Base-by-base conservation (phyloP, 2,888 invertebrate genomes). In the Pilophorus perplexus region DNA sequence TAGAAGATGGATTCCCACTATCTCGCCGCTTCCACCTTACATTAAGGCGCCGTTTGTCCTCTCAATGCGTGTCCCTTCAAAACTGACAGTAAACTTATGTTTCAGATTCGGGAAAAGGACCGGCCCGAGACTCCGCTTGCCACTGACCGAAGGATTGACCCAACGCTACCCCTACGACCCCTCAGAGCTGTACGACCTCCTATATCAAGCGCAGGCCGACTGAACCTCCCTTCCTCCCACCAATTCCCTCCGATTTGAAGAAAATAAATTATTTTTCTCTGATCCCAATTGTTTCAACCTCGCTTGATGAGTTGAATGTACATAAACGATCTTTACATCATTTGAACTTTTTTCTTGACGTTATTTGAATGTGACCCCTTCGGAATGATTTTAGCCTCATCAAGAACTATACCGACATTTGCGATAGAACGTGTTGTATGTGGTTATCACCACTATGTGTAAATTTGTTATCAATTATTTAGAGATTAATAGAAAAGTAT, bases 61-160 rank as follows among this genome's bases (percentile, higher is more conserved):
- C n/a, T n/a, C n/a, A n/a, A n/a, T n/a, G n/a, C n/a, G n/a, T n/a
- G n/a, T n/a, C n/a, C n/a, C n/a, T n/a, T n/a, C n/a, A n/a, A n/a
- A n/a, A n/a, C n/a, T n/a, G n/a, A n/a, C n/a, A n/a, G n/a, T n/a
- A n/a, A n/a, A n/a, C n/a, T n/a, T 55, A 38, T 14, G 20, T 59
- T 68, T 6, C 54, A 70, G 70, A 59, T 70, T 70, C 38, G 70
- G 70, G 8, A 70, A 70, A 60, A 54, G 70, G 59, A 69, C 70
- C 18, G 22, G 20, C 33, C 33, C 50, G 10, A 23, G 68, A 40
- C 44, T 64, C 57, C 68, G 67, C 23, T 46, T 67, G 12, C 57
- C 66, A 1, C 25, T 66, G 3, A 52, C 50, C 16, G 68, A 68
- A 23, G 68, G 67, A 23, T 42, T 67, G 40, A 67, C 42, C 57